Percentiles rank a stretch among this genome's conserved stretches.
Conservation (phyloP, 2,888 invertebrate species). For the Steinernema hermaphroditum region DNA sequence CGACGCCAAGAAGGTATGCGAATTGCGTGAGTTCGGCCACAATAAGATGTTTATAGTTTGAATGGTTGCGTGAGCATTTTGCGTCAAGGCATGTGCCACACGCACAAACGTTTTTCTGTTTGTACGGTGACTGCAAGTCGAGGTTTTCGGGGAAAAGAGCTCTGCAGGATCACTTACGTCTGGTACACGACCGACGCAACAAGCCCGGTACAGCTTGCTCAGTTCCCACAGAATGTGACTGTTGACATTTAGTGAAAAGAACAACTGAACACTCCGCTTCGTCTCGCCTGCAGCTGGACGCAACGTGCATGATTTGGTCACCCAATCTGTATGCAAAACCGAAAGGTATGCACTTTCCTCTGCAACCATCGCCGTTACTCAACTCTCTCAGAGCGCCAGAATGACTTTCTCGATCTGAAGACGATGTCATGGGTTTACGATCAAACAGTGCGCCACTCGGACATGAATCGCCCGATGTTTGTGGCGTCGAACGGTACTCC, state of each 20-base stretch:
- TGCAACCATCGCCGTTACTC: not conserved
- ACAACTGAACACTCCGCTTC: not conserved
- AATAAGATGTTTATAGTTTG: conserved; percentile 37
- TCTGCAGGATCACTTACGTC: conserved; percentile 41
- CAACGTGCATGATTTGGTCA: conserved; percentile 5
- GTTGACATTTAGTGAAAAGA: conserved; percentile 19
- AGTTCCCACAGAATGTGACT: not conserved
- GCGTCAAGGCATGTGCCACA: conserved; percentile 42
- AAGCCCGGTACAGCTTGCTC: conserved; percentile 12
- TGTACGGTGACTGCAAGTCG: conserved; percentile 39
- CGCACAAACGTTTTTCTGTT: conserved; percentile 43
- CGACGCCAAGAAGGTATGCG: conserved; percentile 40
- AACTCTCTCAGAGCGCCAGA: not conserved
- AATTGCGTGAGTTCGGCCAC: not conserved
- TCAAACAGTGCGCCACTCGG: conserved; percentile 9
- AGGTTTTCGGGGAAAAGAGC: conserved; percentile 38
- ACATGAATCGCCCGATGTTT: conserved; percentile 26
- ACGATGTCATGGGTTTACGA: conserved; percentile 24
- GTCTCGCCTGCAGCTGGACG: not conserved
- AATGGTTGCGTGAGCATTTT: conserved; percentile 42
- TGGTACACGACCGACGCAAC: conserved; percentile 37
- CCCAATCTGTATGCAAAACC: not conserved
- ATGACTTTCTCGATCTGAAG: conserved; percentile 14
- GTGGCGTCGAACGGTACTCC: conserved; percentile 20
- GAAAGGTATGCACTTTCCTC: not conserved